These are phyloP conservation scores for Notarius quadriscutis DNA, from an alignment of 2,113 vertebrate species.

Conservation along the genomic window DNA sequence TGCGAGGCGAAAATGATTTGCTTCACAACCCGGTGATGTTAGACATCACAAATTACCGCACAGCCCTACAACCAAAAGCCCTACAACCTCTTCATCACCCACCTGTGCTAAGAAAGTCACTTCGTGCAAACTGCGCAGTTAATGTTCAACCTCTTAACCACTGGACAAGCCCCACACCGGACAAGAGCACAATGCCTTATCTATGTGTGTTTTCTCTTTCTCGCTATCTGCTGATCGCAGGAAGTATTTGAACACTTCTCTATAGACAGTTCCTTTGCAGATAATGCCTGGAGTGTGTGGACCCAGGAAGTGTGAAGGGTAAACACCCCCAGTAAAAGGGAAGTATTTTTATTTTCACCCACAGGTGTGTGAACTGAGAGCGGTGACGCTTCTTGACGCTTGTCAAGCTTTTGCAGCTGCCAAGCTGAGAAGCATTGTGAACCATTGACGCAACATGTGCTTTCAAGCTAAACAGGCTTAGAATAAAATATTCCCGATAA, in stretches of 20 bases:
- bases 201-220: constrained; percentile 52
- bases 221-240: constrained; percentile 52
- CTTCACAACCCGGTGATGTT: background rate
- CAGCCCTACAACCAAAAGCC: background rate
- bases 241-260: constrained; percentile 54
- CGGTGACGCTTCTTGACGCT: background rate
- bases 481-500: background rate
- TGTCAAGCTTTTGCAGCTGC: background rate
- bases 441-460: background rate
- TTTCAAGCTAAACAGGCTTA: background rate
- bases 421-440: background rate
- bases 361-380: constrained; percentile 25
- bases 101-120: constrained; percentile 3
- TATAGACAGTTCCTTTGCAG: constrained; percentile 46
- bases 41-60: background rate
- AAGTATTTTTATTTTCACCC: constrained; percentile 44
- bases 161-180: constrained; percentile 42
- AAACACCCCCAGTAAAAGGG: constrained; percentile 34
- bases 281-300: constrained; percentile 53
- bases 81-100: background rate
- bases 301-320: constrained; percentile 53
- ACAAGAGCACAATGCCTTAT: constrained; percentile 56
- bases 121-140: constrained; percentile 30
- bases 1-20: background rate
- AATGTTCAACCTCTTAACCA: constrained; percentile 54